Evolutionary conservation across 2,797 vertebrate species (phyloP).

Genomic region (Myiothlypis coronata): DNA sequence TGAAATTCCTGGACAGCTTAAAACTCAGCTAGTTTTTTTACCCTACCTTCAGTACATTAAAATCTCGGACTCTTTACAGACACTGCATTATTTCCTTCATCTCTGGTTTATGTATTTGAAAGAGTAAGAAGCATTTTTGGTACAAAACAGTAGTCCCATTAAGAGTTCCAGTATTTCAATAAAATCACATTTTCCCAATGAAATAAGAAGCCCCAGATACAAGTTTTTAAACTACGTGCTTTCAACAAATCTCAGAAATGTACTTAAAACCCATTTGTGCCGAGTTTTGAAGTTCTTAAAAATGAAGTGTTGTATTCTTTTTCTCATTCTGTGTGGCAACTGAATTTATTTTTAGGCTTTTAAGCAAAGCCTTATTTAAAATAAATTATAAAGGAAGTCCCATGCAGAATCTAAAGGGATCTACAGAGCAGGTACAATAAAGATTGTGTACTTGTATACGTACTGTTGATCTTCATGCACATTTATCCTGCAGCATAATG

Average conservation of each 20-base stretch:
- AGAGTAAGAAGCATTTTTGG: background rate
- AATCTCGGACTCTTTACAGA: constrained; percentile 52
- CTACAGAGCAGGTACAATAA: constrained; percentile 27
- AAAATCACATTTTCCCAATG: background rate
- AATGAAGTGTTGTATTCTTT: background rate
- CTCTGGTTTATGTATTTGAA: background rate
- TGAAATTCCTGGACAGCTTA: constrained; percentile 2
- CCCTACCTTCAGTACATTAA: background rate
- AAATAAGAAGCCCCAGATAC: background rate
- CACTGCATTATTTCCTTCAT: constrained; percentile 4
- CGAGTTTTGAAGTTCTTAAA: constrained; percentile 59
- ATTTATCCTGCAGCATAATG: constrained; percentile 77
- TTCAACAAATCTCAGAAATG: constrained; percentile 61
- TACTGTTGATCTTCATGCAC: constrained; percentile 75
- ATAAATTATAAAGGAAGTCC: background rate
- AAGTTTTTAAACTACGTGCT: background rate
- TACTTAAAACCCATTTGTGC: constrained; percentile 42
- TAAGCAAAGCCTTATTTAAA: constrained; percentile 14
- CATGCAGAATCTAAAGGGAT: constrained; percentile 56
- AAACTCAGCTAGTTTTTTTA: constrained; percentile 5
- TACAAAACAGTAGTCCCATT: background rate
- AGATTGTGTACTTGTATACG: constrained; percentile 62
- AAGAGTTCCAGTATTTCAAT: background rate
- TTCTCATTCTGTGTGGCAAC: background rate
- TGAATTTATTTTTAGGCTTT: constrained; percentile 1